These are phyloP conservation scores for Dendrolimus houi DNA, from an alignment of 2,888 invertebrate genomes.

Conservation along the genomic window DNA sequence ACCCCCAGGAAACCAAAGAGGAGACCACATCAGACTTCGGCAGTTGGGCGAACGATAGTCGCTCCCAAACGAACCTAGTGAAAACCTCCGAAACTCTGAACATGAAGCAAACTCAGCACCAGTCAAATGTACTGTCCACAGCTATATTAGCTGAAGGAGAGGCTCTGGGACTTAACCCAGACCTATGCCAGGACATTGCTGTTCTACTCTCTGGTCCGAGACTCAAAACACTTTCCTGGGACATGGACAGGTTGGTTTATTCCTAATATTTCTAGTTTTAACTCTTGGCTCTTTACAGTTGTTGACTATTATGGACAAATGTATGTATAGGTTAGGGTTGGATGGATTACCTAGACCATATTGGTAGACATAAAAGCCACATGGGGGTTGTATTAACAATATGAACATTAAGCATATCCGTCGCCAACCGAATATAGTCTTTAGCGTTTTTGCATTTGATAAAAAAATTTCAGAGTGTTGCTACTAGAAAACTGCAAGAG, in stretches of 20 bases:
- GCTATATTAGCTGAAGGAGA: conserved; percentile 78
- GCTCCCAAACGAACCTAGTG: conserved; percentile 62
- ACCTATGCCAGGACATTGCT: conserved; percentile 82
- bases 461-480: conserved; percentile 33
- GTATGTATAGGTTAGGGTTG: too few relatives aligned
- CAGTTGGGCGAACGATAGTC: conserved; percentile 66
- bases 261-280: background rate
- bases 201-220: conserved; percentile 83
- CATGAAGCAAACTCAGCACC: conserved; percentile 48
- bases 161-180: conserved; percentile 78
- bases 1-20: conserved; percentile 30
- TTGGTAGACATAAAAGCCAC: too few relatives aligned
- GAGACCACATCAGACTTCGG: conserved; percentile 46
- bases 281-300: background rate
- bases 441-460: too few relatives aligned
- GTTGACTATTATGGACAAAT: too few relatives aligned
- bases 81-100: conserved; percentile 65
- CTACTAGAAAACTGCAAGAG: conserved; percentile 50
- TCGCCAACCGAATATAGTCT: too few relatives aligned
- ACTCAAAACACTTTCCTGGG: conserved; percentile 84
- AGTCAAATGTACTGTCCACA: conserved; percentile 74
- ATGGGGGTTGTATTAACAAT: too few relatives aligned
- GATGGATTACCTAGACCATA: too few relatives aligned
- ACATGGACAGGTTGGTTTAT: conserved; percentile 58
- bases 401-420: too few relatives aligned